phyloP scores from a whole-genome alignment of 1,140 invertebrate genomes.

The Chironomus tepperi region DNA sequence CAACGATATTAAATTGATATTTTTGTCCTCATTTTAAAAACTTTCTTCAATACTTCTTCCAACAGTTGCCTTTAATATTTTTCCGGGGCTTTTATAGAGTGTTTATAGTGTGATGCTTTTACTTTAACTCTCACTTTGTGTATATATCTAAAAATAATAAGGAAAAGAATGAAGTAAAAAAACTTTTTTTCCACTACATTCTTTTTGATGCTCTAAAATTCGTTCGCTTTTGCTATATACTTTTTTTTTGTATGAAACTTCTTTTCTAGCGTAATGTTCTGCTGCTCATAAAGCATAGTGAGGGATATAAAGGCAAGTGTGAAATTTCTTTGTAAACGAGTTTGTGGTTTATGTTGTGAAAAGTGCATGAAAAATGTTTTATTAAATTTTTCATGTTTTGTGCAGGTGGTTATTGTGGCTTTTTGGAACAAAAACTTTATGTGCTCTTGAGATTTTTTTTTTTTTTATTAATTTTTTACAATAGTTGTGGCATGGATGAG shows the following conservation, averaged over 20 bases:
- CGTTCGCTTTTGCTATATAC: not conserved
- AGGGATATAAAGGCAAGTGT: too few species aligned
- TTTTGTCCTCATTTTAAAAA: slow-evolving; percentile 1
- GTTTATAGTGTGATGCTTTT: slow-evolving; percentile 6
- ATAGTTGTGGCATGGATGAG: too few species aligned
- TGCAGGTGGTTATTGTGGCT: too few species aligned
- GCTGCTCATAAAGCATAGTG: too few species aligned
- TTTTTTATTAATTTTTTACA: too few species aligned
- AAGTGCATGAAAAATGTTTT: not conserved
- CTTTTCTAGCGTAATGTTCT: not conserved
- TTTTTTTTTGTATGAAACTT: not conserved
- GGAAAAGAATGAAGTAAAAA: not conserved
- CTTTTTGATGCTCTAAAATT: not conserved
- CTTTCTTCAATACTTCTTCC: not conserved
- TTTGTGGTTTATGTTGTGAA: not conserved
- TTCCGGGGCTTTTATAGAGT: not conserved
- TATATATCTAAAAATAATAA: not conserved
- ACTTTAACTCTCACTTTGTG: not conserved
- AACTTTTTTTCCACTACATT: slow-evolving; percentile 7
- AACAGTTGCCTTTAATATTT: not conserved
- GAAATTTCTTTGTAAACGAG: too few species aligned
- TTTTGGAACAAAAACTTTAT: too few species aligned
- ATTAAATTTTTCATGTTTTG: too few species aligned
- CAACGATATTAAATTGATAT: slow-evolving; percentile 3
- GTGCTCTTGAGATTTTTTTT: too few species aligned